Evolutionary conservation across 1,140 invertebrate species (phyloP).

Genomic region (Leptopilina boulardi): DNA sequence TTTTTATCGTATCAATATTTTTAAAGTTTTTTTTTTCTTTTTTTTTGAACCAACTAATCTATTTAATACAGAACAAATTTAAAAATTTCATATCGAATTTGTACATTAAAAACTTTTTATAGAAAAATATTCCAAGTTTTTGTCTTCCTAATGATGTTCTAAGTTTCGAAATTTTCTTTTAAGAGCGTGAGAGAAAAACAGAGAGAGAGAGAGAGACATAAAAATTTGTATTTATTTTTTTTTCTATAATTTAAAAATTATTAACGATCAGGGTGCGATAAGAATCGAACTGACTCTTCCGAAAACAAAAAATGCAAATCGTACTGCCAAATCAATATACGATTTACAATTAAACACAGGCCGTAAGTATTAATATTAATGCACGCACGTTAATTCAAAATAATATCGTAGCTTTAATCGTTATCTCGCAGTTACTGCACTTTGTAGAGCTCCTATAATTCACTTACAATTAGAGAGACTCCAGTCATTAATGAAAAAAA

Average conservation of each 20-base stretch:
- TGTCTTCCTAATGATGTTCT: not conserved
- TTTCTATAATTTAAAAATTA: not conserved
- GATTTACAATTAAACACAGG: slow-evolving; percentile 60
- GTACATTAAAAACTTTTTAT: no score
- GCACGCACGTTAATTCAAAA: slow-evolving; percentile 72
- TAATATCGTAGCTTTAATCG: slow-evolving; percentile 75
- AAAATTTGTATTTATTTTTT: not conserved
- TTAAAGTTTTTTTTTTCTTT: no score
- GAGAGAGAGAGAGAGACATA: not conserved
- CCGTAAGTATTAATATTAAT: slow-evolving; percentile 63
- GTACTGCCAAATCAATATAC: slow-evolving; percentile 61
- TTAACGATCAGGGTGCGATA: not conserved
- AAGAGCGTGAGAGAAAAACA: no score
- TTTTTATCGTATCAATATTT: no score
- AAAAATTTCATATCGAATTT: no score
- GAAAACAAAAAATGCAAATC: slow-evolving; percentile 9
- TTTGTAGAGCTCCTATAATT: slow-evolving; percentile 71
- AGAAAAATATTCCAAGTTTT: not conserved
- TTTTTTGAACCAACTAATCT: no score
- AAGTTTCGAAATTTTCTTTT: not conserved
- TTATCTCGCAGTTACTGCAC: slow-evolving; percentile 73
- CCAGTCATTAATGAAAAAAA: slow-evolving; percentile 36
- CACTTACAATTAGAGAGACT: slow-evolving; percentile 68
- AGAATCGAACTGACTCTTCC: slow-evolving; percentile 20
- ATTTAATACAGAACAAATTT: no score